Base-by-base conservation (phyloP, 2,113 vertebrate genomes). In the Hymenochirus boettgeri region DNA sequence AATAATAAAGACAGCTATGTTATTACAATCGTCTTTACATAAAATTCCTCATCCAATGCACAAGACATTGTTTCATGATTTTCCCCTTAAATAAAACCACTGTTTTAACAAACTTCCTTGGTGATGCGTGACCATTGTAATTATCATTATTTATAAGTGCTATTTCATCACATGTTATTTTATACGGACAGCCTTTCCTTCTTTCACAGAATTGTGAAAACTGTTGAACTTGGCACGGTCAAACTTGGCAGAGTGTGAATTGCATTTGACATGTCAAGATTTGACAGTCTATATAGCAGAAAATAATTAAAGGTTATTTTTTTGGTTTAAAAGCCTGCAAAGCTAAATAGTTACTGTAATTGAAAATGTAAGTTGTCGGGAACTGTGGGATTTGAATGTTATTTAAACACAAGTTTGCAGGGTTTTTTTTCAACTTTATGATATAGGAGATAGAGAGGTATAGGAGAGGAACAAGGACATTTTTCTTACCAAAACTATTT, bases 301-400 rank as follows among this genome's bases (percentile, higher is more conserved):
- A 67, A 59, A 67, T 67, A 67, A 67, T 67, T 51, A 52, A 59
- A 59, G 54, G 46, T 52, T 59, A 66, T 66, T 59, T 67, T 42
- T 67, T 67, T 59, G 56, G 46, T 59, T 59, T 67, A 39, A 59
- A 59, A 56, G 31, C 24, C 56, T 59, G 47, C 56, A 42, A 52
- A 67, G 47, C 52, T 42, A 67, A 67, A 59, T 57, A 67, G 64
- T 67, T 59, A 59, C 56, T 27, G 64, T 67, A 67, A 67, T 67
- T 67, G 55, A 67, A 67, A 67, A 52, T 47, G 17, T 42, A 67
- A 52, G 64, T 67, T 67, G 47, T 59, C 47, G 11, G 56, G 56
- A 67, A 52, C 46, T 67, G 31, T 52, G 47, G 18, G 46, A 42
- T 56, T 58, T 67, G 64, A 33, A 67, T 4, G 31, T 53, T 29